phyloP scores from a whole-genome alignment of 2,888 invertebrate genomes.

The Cheiracanthium punctorium region DNA sequence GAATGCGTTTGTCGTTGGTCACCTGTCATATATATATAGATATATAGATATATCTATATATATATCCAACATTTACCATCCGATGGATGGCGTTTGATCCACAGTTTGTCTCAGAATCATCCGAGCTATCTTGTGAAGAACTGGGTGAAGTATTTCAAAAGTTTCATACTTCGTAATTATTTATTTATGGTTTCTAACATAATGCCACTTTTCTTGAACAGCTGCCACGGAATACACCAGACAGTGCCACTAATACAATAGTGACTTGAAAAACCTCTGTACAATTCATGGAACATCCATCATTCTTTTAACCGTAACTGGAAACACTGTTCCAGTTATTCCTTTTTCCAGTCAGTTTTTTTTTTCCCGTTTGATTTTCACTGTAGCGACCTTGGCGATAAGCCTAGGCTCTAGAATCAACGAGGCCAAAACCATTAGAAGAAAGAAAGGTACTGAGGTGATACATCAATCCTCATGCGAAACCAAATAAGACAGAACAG shows the following conservation, averaged over 20 bases:
- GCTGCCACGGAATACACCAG: conserved; percentile 68
- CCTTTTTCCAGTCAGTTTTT: conserved; percentile 27
- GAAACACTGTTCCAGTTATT: conserved; percentile 36
- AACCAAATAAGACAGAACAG: neutral
- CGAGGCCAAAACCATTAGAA: neutral
- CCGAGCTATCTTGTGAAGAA: neutral
- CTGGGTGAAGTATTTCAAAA: too few relatives aligned
- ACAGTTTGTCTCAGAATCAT: conserved; percentile 36
- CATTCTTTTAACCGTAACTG: neutral
- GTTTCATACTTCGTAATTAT: neutral
- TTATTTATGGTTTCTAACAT: conserved; percentile 3
- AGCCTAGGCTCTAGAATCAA: conserved; percentile 47
- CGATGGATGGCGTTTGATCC: conserved; percentile 35
- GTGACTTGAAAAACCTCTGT: conserved; percentile 50
- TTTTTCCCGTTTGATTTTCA: conserved; percentile 37
- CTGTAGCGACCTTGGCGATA: conserved; percentile 65
- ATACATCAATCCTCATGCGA: too few relatives aligned
- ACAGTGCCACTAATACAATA: conserved; percentile 30
- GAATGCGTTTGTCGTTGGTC: conserved; percentile 58
- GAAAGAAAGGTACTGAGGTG: neutral
- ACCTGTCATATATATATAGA: conserved; percentile 14
- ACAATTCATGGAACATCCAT: conserved; percentile 33
- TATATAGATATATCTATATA: too few relatives aligned
- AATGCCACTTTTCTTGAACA: conserved; percentile 40
- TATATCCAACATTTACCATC: conserved; percentile 46